Base-by-base conservation (phyloP, 64 coral and sea anemone species). In the Pachyseris speciosa region DNA sequence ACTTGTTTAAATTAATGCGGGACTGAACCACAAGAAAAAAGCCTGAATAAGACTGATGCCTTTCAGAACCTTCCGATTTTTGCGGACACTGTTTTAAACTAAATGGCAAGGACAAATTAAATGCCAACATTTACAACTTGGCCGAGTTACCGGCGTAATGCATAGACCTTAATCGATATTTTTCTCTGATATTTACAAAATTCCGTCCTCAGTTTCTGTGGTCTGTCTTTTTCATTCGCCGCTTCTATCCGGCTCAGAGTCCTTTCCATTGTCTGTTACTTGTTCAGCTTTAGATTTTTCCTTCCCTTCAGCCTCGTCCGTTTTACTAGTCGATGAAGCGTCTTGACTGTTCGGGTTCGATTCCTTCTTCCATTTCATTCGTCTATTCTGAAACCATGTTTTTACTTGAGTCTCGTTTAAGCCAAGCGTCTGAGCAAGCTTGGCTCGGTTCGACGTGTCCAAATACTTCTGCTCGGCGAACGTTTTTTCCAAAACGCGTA, bases 351-450 rank as follows among this genome's bases (percentile, higher is more conserved):
- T 61, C 22, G 49, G 52, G 37, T 31, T 61, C 6, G 77, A 61
- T 65, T 92, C 89, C 24, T 92, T 92, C 32, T 92, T 92, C 89
- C 89, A 92, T 59, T 92, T 92, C 89, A 92, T 92, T 29, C 89
- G 29, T 31, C 89, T 69, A 17, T 92, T 92, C 55, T 92, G 89
- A 37, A 92, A 92, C 89, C 89, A 92, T 24, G 89, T 92, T 72
- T 92, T 92, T 0, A 92, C 89, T 37, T 92, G 89, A 8, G 89
- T 92, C 37, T 92, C 89, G 55, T 92, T 92, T 42, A 92, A 84
- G 5, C 89, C 89, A 25, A 92, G 25, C 28, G 89, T 92, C 67
- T 92, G 89, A 36, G 89, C 89, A 50, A 92, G 89, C 52, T 92
- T 92, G 8, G 72, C 65, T 17, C 89, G 78, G 53, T 83, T 92